Percentiles rank a stretch among this genome's conserved stretches.
These are phyloP conservation scores for Scarus forsteni DNA, from an alignment of 2,797 vertebrate genomes.

Conservation along the genomic window DNA sequence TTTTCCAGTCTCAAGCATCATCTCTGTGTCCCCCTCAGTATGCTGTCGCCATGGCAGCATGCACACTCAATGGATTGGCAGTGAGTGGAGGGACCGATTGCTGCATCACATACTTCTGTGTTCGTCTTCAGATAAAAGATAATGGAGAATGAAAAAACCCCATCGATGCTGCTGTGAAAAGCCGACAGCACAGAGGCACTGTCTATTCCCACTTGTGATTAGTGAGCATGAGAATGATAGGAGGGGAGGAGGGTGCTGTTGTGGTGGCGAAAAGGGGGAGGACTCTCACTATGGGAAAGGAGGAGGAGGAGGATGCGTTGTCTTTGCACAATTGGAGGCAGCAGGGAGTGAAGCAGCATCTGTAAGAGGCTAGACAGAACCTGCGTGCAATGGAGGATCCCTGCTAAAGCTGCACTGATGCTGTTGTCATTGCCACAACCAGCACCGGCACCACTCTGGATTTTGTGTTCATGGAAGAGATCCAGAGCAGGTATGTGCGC, in stretches of 20 bases:
- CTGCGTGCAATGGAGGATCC: conserved; percentile 71
- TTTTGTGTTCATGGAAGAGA: conserved; percentile 52
- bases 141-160: background rate
- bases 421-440: conserved; percentile 46
- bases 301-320: conserved; percentile 61
- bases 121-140: conserved; percentile 8
- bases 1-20: background rate
- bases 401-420: conserved; percentile 38
- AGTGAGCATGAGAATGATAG: conserved; percentile 44
- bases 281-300: conserved; percentile 46
- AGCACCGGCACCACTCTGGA: conserved; percentile 28
- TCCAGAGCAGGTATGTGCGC: conserved; percentile 44
- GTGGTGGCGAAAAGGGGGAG: conserved; percentile 35
- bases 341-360: conserved; percentile 61
- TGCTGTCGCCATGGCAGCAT: conserved; percentile 39
- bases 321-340: conserved; percentile 69
- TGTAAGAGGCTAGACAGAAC: conserved; percentile 55
- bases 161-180: conserved; percentile 23
- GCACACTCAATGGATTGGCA: background rate
- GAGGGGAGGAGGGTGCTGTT: conserved; percentile 9
- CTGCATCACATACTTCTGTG: conserved; percentile 6
- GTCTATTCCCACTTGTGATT: conserved; percentile 35
- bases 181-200: conserved; percentile 8
- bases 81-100: conserved; percentile 1
- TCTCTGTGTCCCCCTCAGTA: conserved; percentile 5